These are phyloP conservation scores for Stichodactyla mertensii DNA, from an alignment of 64 coral and sea anemone genomes.

Conservation along the genomic window DNA sequence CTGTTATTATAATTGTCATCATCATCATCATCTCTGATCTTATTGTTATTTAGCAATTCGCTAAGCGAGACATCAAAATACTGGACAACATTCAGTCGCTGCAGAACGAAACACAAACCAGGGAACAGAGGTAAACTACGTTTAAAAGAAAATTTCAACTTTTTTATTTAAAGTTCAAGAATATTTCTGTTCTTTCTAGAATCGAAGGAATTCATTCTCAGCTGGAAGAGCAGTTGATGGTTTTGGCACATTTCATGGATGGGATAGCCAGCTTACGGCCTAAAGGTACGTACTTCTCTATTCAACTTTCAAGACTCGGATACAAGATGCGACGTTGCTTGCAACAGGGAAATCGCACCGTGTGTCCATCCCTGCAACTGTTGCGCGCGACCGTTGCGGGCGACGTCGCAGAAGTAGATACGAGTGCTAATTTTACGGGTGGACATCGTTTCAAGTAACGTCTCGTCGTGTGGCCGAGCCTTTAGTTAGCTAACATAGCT, in stretches of 20 bases:
- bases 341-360: too few relatives aligned
- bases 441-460: too few relatives aligned
- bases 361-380: too few relatives aligned
- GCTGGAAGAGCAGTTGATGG: constrained; percentile 71
- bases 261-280: constrained; percentile 89
- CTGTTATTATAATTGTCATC: not conserved
- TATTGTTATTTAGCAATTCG: constrained; percentile 45
- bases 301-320: too few relatives aligned
- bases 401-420: too few relatives aligned
- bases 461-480: too few relatives aligned
- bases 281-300: constrained; percentile 52
- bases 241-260: constrained; percentile 87
- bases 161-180: too few relatives aligned
- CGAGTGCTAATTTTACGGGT: too few relatives aligned
- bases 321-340: too few relatives aligned
- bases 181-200: constrained; percentile 15
- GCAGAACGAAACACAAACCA: constrained; percentile 61
- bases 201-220: constrained; percentile 82
- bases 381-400: too few relatives aligned
- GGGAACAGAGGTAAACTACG: constrained; percentile 71
- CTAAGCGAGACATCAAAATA: constrained; percentile 75
- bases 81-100: constrained; percentile 75
- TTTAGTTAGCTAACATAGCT: too few relatives aligned
- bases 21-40: not conserved
- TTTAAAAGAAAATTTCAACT: too few relatives aligned